These are phyloP conservation scores for Exocentrus adspersus DNA, from an alignment of 2,888 invertebrate species.

Conservation along the genomic window DNA sequence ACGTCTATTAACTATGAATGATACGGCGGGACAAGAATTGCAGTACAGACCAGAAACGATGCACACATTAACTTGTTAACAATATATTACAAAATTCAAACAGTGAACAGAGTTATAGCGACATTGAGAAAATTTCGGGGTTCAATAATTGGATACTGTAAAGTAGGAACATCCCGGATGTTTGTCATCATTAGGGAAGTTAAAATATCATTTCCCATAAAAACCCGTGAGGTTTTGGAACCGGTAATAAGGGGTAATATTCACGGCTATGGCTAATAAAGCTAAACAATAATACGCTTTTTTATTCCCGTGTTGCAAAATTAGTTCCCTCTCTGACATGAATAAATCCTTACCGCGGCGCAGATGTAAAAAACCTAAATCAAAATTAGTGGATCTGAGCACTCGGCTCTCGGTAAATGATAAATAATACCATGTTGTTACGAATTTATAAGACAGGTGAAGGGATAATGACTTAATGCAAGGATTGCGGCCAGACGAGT, in stretches of 20 bases:
- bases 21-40: too few relatives aligned
- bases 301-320: background rate
- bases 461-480: slow-evolving; percentile 54
- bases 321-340: background rate
- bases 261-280: background rate
- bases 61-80: too few relatives aligned
- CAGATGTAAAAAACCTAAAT: background rate
- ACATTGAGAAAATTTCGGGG: too few relatives aligned
- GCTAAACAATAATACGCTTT: background rate
- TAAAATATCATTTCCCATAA: background rate
- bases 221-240: background rate
- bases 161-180: too few relatives aligned
- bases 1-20: too few relatives aligned
- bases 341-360: background rate
- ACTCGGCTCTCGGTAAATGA: slow-evolving; percentile 22
- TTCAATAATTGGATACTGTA: too few relatives aligned
- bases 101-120: too few relatives aligned
- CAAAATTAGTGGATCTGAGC: background rate
- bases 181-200: background rate
- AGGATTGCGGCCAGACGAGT: slow-evolving; percentile 30
- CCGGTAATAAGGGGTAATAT: background rate
- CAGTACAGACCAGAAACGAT: too few relatives aligned
- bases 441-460: slow-evolving; percentile 54
- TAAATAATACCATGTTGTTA: slow-evolving; percentile 47
- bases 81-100: too few relatives aligned